phyloP scores from a whole-genome alignment of 1,140 invertebrate genomes.

The Drosophila pruinosa region DNA sequence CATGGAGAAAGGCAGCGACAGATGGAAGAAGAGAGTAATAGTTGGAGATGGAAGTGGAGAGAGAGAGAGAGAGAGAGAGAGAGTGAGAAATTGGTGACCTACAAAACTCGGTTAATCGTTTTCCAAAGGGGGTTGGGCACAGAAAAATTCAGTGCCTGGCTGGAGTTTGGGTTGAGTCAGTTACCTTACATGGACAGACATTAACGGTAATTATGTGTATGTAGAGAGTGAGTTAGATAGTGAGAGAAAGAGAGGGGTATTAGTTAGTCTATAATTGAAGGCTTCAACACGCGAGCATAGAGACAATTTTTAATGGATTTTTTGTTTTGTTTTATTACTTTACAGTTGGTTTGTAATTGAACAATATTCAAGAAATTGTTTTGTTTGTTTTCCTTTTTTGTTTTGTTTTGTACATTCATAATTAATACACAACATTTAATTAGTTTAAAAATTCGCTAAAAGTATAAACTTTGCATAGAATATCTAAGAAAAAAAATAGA shows the following conservation, averaged over 20 bases:
- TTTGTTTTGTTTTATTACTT: constrained; percentile 5
- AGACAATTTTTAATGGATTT: neutral
- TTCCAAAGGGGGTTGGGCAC: constrained; percentile 23
- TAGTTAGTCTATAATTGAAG: constrained; percentile 1
- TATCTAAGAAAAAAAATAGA: constrained; percentile 11
- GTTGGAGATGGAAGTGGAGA: neutral
- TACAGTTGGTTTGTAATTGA: constrained; percentile 36
- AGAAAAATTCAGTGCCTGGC: neutral
- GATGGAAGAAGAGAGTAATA: neutral
- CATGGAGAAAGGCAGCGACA: neutral
- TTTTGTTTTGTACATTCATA: constrained; percentile 42
- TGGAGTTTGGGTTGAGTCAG: neutral
- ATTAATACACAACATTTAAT: constrained; percentile 49
- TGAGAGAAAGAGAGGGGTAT: neutral
- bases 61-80: neutral
- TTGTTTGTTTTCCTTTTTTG: constrained; percentile 9
- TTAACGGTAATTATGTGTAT: constrained; percentile 21
- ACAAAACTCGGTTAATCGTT: constrained; percentile 62
- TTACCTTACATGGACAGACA: constrained; percentile 23
- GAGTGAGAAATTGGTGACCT: constrained; percentile 61
- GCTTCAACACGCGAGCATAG: neutral
- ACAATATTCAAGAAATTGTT: constrained; percentile 40
- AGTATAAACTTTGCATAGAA: constrained; percentile 23
- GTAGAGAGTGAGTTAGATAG: neutral
- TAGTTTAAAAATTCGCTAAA: constrained; percentile 36